These are phyloP conservation scores for Menidia beryllina DNA, from an alignment of 2,113 vertebrate genomes.

Conservation along the genomic window DNA sequence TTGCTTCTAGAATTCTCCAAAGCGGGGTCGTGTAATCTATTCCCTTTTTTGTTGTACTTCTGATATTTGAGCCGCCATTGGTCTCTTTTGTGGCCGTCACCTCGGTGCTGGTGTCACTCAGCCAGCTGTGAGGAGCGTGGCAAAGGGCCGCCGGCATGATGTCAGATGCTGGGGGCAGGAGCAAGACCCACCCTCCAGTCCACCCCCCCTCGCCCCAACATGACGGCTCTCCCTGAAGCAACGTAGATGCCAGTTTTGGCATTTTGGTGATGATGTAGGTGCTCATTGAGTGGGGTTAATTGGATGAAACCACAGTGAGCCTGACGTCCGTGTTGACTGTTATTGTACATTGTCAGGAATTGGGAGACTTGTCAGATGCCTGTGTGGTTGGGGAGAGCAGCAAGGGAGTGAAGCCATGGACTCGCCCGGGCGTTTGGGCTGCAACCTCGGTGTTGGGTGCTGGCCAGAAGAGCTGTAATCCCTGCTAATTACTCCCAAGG, in stretches of 20 bases:
- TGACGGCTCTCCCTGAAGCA: constrained; percentile 1
- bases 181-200: no score
- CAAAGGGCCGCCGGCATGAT: constrained; percentile 43
- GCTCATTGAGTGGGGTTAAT: constrained; percentile 42
- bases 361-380: constrained; percentile 52
- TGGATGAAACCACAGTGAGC: constrained; percentile 26
- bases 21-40: no score
- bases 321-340: constrained; percentile 45
- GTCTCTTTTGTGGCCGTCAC: constrained; percentile 59
- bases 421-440: constrained; percentile 73
- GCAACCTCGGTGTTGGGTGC: constrained; percentile 63
- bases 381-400: constrained; percentile 47
- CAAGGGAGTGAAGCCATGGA: constrained; percentile 61
- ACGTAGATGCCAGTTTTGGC: background rate
- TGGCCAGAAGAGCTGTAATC: constrained; percentile 76
- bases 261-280: constrained; percentile 39
- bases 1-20: constrained; percentile 21
- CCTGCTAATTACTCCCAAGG: constrained; percentile 79
- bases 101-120: constrained; percentile 53
- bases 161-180: constrained; percentile 50
- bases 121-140: constrained; percentile 71
- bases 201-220: background rate
- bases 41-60: no score
- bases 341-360: constrained; percentile 49
- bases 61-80: background rate